Conservation (phyloP, 2,113 vertebrate genomes). For the Meriones unguiculatus region DNA sequence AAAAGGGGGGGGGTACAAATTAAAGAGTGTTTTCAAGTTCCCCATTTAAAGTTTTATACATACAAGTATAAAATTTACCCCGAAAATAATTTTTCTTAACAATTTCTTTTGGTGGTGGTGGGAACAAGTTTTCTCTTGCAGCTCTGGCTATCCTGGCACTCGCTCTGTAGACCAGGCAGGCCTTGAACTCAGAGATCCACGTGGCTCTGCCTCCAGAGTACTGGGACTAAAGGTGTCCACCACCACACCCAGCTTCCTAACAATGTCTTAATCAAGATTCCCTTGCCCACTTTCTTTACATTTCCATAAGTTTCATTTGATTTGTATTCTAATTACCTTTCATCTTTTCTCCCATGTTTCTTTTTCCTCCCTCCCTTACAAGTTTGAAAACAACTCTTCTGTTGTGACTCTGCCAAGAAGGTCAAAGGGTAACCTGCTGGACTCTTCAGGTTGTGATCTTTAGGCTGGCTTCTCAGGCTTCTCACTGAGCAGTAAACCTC, state of each 20-base stretch:
- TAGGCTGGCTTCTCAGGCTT: neutral
- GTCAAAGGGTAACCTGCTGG: neutral
- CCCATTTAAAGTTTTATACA: neutral
- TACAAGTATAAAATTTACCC: neutral
- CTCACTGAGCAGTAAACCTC: neutral
- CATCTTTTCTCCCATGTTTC: constrained; percentile 4
- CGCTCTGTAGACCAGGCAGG: neutral
- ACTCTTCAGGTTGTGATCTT: neutral
- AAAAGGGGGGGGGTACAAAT: constrained; percentile 21
- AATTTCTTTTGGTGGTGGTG: neutral
- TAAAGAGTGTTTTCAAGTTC: constrained; percentile 5
- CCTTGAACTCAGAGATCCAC: neutral
- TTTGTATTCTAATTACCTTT: neutral
- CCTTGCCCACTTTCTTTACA: neutral
- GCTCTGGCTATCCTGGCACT: too few species aligned
- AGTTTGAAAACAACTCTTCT: constrained; percentile 1
- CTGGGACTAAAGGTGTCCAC: neutral
- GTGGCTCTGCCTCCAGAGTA: neutral
- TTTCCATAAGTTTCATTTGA: constrained; percentile 45
- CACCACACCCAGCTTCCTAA: neutral
- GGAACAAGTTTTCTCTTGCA: neutral
- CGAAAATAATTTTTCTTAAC: neutral
- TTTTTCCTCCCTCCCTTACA: neutral
- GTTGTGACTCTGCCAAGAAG: neutral
- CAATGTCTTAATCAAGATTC: constrained; percentile 29